A percentile compares a stretch with the other conserved stretches of the same genome.
phyloP scores from a whole-genome alignment of 1,140 invertebrate species.

The Diachasmimorpha longicaudata region DNA sequence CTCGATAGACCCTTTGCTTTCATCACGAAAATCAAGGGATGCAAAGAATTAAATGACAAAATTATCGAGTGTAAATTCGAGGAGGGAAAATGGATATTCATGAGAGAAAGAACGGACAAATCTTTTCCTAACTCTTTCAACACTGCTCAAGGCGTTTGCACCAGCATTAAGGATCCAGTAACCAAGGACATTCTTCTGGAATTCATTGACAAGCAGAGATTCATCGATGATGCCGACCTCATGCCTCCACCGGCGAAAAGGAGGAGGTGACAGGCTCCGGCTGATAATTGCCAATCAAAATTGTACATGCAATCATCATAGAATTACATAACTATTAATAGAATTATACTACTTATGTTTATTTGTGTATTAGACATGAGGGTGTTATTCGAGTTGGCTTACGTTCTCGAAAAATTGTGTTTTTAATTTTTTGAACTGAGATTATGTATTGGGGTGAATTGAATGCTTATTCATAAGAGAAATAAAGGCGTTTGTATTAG shows the following conservation, averaged over 20 bases:
- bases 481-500: not conserved
- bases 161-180: conserved; percentile 78
- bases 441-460: not conserved
- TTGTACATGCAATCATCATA: not conserved
- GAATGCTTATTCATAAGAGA: not conserved
- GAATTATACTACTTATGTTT: not conserved
- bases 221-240: conserved; percentile 66
- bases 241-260: conserved; percentile 70
- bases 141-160: conserved; percentile 77
- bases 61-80: conserved; percentile 95
- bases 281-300: not conserved
- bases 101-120: conserved; percentile 97
- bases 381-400: not conserved
- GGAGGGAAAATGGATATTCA: conserved; percentile 86
- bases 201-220: conserved; percentile 73
- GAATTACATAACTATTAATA: no score
- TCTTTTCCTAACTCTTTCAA: conserved; percentile 90
- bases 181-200: conserved; percentile 80
- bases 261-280: not conserved
- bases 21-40: conserved; percentile 79
- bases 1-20: conserved; percentile 69
- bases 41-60: conserved; percentile 86
- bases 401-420: not conserved
- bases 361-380: not conserved
- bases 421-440: not conserved